These are phyloP conservation scores for Eremobia ochroleuca DNA, from an alignment of 2,888 invertebrate genomes.

Conservation along the genomic window DNA sequence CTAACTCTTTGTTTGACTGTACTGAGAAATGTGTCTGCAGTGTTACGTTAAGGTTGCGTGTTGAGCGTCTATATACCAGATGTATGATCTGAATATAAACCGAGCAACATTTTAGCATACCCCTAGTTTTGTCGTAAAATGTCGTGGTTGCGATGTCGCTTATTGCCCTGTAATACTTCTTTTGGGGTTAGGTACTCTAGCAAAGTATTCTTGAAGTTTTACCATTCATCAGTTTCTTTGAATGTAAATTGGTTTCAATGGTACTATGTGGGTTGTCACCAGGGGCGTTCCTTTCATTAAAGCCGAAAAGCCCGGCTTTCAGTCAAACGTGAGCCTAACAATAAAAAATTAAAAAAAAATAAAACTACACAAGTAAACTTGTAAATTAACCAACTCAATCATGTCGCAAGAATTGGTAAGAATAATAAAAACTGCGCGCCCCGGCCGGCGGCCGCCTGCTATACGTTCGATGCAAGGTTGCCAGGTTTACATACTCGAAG, in stretches of 20 bases:
- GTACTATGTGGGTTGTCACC: background rate
- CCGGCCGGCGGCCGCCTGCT: too few relatives aligned
- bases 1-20: conserved; percentile 10
- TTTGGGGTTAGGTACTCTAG: conserved; percentile 3
- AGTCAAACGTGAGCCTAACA: too few relatives aligned
- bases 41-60: conserved; percentile 69
- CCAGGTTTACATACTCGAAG: too few relatives aligned
- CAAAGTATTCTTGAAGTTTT: conserved; percentile 29
- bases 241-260: conserved; percentile 25
- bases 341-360: too few relatives aligned
- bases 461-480: too few relatives aligned
- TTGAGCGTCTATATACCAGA: conserved; percentile 67
- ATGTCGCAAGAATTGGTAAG: too few relatives aligned
- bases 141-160: conserved; percentile 51
- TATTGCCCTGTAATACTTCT: background rate
- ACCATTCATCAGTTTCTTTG: conserved; percentile 24
- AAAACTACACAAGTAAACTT: too few relatives aligned
- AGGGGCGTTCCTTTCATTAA: too few relatives aligned
- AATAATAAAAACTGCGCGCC: too few relatives aligned
- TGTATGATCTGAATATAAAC: conserved; percentile 65
- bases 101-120: conserved; percentile 60
- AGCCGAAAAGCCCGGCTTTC: too few relatives aligned
- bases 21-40: conserved; percentile 57
- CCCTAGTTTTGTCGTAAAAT: conserved; percentile 55
- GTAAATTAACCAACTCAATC: too few relatives aligned